Base-by-base conservation (phyloP, 2,113 vertebrate genomes). In the Anoplopoma fimbria region DNA sequence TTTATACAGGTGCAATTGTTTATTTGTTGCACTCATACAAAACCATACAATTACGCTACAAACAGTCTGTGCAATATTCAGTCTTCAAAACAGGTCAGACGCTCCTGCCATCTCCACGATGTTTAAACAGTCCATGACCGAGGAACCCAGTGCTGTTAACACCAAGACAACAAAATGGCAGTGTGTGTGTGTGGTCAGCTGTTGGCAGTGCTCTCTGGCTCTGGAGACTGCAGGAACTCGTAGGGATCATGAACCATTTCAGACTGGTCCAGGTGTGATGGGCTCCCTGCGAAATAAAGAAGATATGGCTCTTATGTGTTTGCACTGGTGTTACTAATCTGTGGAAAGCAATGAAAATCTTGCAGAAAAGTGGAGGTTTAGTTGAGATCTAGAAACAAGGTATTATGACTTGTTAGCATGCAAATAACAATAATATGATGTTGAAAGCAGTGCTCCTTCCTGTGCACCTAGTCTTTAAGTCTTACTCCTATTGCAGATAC, bases 211-310 rank as follows among this genome's bases (percentile, higher is more conserved):
- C 93, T 93, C 25, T 96, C 96, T 2, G 96, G 93, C 70, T 98
- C 98, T 6, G 97, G 98, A 88, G 97, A 99, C 76, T 99, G 97
- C 79, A 99, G 96, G 85, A 99, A 99, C 89, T 99, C 98, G 23
- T 98, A 99, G 0, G 97, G 97, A 92, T 99, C 98, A 0, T 97
- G 98, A 82, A 97, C 94, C 93, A 97, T 96, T 73, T 99, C 97
- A 9, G 96, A 94, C 86, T 97, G 98, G 83, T 99, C 97, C 62
- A 99, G 93, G 84, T 96, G 97, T 85, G 97, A 95, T 1, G 98
- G 97, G 61, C 98, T 99, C 88, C 97, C 98, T 99, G 81, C 31
- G 34, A 9, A 77, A 29, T 3, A 75, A 77, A 58, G 8, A 81
- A 82, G 78, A 82, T 4, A 55, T 25, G 19, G 19, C 47, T 83